Percentiles rank a stretch among this genome's conserved stretches.
Evolutionary conservation across 2,113 vertebrate species (phyloP).

Genomic region (Trogon melanurus): DNA sequence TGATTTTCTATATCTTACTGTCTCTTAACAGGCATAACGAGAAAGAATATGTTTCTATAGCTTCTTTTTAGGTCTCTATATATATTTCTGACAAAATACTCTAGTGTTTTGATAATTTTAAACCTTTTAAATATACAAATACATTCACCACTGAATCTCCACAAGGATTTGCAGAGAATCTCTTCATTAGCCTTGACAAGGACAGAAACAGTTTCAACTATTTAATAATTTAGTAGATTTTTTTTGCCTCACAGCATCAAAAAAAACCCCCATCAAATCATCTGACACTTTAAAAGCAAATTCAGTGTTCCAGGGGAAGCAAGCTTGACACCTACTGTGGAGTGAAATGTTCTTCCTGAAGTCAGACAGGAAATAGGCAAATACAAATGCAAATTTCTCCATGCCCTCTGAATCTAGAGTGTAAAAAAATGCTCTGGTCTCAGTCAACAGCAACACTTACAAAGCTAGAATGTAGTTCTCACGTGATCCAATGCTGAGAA

Average conservation of each 20-base stretch:
- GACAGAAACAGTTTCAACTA: not conserved
- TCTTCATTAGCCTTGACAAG: not conserved
- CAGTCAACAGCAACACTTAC: not conserved
- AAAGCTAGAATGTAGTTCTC: not conserved
- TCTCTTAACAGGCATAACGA: not conserved
- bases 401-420: not conserved
- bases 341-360: not conserved
- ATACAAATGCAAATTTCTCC: not conserved
- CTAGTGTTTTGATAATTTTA: not conserved
- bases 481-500: not conserved
- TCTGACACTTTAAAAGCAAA: not conserved
- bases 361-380: not conserved
- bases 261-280: not conserved
- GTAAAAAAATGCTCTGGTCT: not conserved
- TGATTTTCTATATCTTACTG: not conserved
- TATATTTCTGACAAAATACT: not conserved
- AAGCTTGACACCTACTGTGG: not conserved
- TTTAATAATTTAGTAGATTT: not conserved
- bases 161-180: not conserved
- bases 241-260: not conserved
- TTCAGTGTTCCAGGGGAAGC: not conserved
- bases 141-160: not conserved
- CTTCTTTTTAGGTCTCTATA: not conserved
- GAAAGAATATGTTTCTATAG: not conserved
- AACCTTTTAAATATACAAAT: not conserved